Conservation (phyloP, 1,140 invertebrate species). For the Drosophila saltans region DNA sequence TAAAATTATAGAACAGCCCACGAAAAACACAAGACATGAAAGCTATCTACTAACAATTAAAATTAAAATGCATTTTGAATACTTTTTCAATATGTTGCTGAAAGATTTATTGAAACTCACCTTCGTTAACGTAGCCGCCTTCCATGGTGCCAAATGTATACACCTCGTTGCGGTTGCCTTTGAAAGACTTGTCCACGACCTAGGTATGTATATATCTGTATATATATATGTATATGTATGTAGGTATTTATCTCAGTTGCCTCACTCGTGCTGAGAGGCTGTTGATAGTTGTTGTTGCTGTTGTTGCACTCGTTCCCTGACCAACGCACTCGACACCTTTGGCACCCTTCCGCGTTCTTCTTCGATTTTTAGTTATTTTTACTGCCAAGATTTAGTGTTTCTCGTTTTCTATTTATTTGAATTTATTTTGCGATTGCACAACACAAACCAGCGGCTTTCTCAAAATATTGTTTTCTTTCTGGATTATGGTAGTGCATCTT, state of each 20-base stretch:
- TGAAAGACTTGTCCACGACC: conserved; percentile 76
- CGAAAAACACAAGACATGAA: background rate
- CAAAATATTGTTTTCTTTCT: conserved; percentile 46
- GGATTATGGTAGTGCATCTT: conserved; percentile 8
- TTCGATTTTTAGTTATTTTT: conserved; percentile 62
- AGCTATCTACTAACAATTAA: background rate
- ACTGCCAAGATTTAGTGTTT: conserved; percentile 53
- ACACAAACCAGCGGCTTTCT: conserved; percentile 36
- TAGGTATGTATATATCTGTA: conserved; percentile 49
- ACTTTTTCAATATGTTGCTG: conserved; percentile 8
- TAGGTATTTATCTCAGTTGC: background rate
- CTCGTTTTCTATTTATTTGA: conserved; percentile 64
- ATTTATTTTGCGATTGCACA: conserved; percentile 70
- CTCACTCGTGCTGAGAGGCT: conserved; percentile 23
- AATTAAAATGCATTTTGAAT: conserved; percentile 9
- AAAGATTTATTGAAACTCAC: conserved; percentile 55
- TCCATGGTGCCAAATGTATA: conserved; percentile 83
- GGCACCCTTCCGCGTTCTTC: conserved; percentile 32
- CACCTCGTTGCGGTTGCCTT: conserved; percentile 74
- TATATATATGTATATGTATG: background rate
- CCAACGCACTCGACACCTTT: conserved; percentile 65
- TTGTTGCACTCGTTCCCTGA: conserved; percentile 34
- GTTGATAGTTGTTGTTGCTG: conserved; percentile 4
- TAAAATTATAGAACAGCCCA: conserved; percentile 1
- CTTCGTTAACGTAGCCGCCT: conserved; percentile 82